phyloP scores from a whole-genome alignment of 2,113 vertebrate species.

The Clarias batrachus region DNA sequence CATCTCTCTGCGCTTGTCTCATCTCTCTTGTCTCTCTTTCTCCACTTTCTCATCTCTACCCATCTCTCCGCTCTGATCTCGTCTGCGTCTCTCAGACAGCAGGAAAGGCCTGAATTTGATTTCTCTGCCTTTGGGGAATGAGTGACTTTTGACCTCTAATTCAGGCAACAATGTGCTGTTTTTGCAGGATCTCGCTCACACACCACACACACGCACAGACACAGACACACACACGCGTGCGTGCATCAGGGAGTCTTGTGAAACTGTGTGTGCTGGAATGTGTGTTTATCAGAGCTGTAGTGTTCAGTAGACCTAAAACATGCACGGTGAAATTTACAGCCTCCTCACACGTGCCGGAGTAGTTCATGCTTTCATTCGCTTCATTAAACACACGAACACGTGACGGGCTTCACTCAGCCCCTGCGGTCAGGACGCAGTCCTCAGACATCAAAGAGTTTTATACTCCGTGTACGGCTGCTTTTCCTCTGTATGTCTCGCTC shows the following conservation, averaged over 20 bases:
- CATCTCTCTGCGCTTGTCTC: too few species aligned
- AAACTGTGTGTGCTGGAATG: constrained; percentile 3
- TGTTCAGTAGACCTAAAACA: background rate
- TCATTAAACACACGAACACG: background rate
- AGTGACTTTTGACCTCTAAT: constrained; percentile 9
- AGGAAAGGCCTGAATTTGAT: background rate
- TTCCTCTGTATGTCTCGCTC: background rate
- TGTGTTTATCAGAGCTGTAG: background rate
- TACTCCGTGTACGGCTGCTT: background rate
- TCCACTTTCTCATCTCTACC: background rate
- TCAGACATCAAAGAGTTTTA: background rate
- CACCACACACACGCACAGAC: background rate
- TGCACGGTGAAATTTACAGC: background rate
- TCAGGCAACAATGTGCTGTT: background rate
- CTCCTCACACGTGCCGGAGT: background rate
- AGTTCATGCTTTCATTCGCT: background rate
- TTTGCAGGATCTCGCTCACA: background rate
- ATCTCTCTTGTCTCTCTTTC: too few species aligned
- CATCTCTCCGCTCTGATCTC: too few species aligned
- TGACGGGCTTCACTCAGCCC: background rate
- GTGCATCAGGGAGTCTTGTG: background rate
- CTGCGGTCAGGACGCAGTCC: background rate
- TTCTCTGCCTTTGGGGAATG: background rate
- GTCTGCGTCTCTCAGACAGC: background rate
- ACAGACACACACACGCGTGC: background rate